These are phyloP conservation scores for Epinephelus moara DNA, from an alignment of 2,113 vertebrate species.

Conservation along the genomic window DNA sequence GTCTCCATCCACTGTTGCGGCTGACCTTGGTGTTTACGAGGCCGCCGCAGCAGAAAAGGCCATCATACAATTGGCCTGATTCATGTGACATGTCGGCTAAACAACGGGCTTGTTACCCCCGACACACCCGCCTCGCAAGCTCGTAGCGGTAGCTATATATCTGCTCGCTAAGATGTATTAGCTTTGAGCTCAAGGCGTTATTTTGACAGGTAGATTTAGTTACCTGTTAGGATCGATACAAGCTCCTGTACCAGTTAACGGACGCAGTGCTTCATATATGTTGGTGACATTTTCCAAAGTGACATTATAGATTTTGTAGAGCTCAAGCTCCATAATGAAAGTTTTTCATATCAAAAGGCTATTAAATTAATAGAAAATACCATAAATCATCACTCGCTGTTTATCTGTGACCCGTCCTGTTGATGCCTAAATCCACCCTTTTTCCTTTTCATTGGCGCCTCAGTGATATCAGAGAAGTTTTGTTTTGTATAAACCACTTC, in stretches of 20 bases:
- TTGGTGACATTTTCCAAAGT: constrained; percentile 70
- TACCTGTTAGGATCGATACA: constrained; percentile 77
- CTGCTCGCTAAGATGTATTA: constrained; percentile 59
- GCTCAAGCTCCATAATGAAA: constrained; percentile 31
- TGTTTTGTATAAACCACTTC: constrained; percentile 12
- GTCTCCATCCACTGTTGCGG: constrained; percentile 68
- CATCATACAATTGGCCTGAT: constrained; percentile 72
- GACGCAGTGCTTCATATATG: constrained; percentile 26
- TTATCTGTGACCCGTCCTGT: constrained; percentile 1
- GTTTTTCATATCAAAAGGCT: constrained; percentile 53
- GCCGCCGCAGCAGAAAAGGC: constrained; percentile 58
- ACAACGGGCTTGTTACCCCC: constrained; percentile 71
- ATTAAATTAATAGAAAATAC: constrained; percentile 18
- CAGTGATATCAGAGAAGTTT: neutral
- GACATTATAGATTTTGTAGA: constrained; percentile 69
- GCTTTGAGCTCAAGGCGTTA: constrained; percentile 50
- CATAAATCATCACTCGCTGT: constrained; percentile 33
- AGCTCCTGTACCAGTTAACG: constrained; percentile 52
- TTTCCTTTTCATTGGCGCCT: neutral
- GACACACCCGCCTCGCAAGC: constrained; percentile 27
- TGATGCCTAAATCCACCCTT: constrained; percentile 19
- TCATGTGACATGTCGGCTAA: constrained; percentile 78
- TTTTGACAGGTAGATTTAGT: constrained; percentile 78
- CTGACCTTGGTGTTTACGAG: constrained; percentile 80
- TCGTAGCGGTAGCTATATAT: constrained; percentile 49